A percentile compares a stretch with the other conserved stretches of the same genome.
Conservation (phyloP, 1,140 invertebrate species). For the Bombus superbus region DNA sequence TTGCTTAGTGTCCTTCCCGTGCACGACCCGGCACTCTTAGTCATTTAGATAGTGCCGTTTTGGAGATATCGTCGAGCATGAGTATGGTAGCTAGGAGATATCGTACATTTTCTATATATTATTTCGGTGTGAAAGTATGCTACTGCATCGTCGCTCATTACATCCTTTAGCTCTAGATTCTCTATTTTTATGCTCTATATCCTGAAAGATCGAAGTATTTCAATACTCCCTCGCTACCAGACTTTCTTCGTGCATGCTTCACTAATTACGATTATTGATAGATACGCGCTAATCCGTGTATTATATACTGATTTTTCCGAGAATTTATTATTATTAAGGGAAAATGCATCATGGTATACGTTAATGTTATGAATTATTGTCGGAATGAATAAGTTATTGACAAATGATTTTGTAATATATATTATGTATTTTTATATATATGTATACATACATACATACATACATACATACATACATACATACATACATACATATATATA, state of each 20-base stretch:
- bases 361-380: not conserved
- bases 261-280: not conserved
- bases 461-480: conserved; percentile 1
- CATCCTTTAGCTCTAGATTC: conserved; percentile 50
- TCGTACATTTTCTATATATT: conserved; percentile 24
- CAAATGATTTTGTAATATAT: not conserved
- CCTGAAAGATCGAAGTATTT: conserved; percentile 32
- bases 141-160: conserved; percentile 29
- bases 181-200: conserved; percentile 68
- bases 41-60: not conserved
- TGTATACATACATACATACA: not conserved
- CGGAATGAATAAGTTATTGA: not conserved
- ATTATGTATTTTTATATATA: not conserved
- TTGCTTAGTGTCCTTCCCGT: conserved; percentile 20
- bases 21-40: not conserved
- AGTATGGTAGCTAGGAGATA: not conserved
- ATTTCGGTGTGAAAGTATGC: conserved; percentile 44
- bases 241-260: conserved; percentile 3
- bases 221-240: not conserved
- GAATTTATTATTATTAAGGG: not conserved
- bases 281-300: not conserved
- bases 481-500: not conserved
- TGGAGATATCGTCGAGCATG: not conserved
- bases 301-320: not conserved
- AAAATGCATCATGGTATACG: not conserved